A percentile compares a stretch with the other conserved stretches of the same genome.
phyloP scores from a whole-genome alignment of 2,888 invertebrate species.

The Beris chalybata region DNA sequence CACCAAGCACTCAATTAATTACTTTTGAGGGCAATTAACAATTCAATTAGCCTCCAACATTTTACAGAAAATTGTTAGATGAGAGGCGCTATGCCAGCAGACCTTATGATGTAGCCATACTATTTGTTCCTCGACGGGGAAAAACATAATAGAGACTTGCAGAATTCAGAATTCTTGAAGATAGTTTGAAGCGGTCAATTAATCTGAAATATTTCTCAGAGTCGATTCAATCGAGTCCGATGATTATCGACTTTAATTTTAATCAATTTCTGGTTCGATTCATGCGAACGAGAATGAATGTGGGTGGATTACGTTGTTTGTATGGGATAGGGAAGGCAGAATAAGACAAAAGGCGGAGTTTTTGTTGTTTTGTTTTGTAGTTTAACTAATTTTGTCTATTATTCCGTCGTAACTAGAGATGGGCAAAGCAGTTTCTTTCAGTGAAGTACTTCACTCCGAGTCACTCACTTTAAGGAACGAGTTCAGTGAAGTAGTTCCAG shows the following conservation, averaged over 20 bases:
- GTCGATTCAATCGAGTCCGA: background rate
- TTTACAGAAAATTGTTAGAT: slow-evolving; percentile 17
- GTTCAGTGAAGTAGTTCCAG: too few relatives aligned
- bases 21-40: slow-evolving; percentile 32
- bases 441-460: too few relatives aligned
- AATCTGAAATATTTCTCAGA: background rate
- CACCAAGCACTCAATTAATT: slow-evolving; percentile 28
- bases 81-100: background rate
- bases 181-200: slow-evolving; percentile 20
- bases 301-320: background rate
- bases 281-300: slow-evolving; percentile 9
- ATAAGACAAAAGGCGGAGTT: too few relatives aligned
- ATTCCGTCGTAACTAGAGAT: too few relatives aligned
- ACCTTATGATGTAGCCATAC: background rate
- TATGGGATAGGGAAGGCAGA: background rate
- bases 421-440: too few relatives aligned
- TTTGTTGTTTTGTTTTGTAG: too few relatives aligned
- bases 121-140: too few relatives aligned
- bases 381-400: too few relatives aligned
- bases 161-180: too few relatives aligned
- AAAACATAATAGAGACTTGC: too few relatives aligned
- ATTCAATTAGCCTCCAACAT: slow-evolving; percentile 33
- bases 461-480: too few relatives aligned
- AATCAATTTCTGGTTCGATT: slow-evolving; percentile 21
- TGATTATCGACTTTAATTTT: slow-evolving; percentile 25